Base-by-base conservation (phyloP, 1,140 invertebrate species). In the Cotesia chilonis region DNA sequence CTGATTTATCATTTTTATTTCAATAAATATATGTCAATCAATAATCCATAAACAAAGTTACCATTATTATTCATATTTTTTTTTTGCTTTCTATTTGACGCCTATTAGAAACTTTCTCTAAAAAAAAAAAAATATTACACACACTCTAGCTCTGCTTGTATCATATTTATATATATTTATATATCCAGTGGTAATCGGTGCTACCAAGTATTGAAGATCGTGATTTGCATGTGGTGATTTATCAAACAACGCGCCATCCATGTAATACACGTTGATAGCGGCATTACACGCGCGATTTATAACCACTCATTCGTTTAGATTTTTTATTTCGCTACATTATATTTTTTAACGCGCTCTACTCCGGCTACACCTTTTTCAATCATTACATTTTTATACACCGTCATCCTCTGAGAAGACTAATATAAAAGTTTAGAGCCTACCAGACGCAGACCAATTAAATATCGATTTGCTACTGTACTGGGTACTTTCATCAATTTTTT, bases 211-310 rank as follows among this genome's bases (percentile, higher is more conserved):
- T 68, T 70, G 68, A 59, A 59, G 60, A 71, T 65, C 61, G 75
- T 79, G 80, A 86, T 86, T 86, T 85, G 84, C 84, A 85, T 85
- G 80, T 78, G 79, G 79, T 80, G 83, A 86, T 86, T 84, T 85
- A 85, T 86, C 83, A 86, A 84, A 85, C 79, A 83, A 81, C 80
- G 80, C 83, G 81, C 80, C 79, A 83, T 84, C 81, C 81, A 81
- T 83, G 83, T 85, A 84, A 85, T 85, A 82, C 81, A 86, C 84
- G 85, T 83, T 85, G 85, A 86, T 86, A 85, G 85, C 82, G 78
- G 79, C 78, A 83, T 85, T 86, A 86, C 80, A 80, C 76, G 79
- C 76, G 78, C 81, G 84, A 86, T 86, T 85, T 86, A 84, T 85
- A 74, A 76, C 72, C 71, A 68, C 71, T 55, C 71, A 74, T 52